Percentiles rank a stretch among this genome's conserved stretches.
These are phyloP conservation scores for Tetanocera ferruginea DNA, from an alignment of 2,888 invertebrate genomes.

Conservation along the genomic window DNA sequence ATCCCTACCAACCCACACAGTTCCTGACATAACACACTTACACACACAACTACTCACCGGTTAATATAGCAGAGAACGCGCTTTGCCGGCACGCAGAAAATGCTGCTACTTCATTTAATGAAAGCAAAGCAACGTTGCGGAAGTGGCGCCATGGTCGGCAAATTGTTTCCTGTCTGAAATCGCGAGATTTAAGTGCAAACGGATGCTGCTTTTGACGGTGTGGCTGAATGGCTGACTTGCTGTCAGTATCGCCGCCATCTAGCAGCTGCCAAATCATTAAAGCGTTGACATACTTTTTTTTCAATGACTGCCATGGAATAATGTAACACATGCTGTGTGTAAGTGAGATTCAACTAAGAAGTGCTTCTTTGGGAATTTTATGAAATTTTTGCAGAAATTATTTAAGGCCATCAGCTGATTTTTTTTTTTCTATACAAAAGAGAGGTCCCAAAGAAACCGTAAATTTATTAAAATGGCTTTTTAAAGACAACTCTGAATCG, in stretches of 20 bases:
- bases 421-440: too few species aligned
- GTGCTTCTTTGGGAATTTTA: too few species aligned
- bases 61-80: not conserved
- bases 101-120: slow-evolving; percentile 31
- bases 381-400: too few species aligned
- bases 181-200: slow-evolving; percentile 21
- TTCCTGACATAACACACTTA: not conserved
- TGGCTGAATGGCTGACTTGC: not conserved
- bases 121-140: slow-evolving; percentile 30
- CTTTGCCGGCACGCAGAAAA: not conserved
- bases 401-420: too few species aligned
- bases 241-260: too few species aligned
- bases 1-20: not conserved
- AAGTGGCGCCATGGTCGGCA: slow-evolving; percentile 29
- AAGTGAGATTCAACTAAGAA: not conserved
- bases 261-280: slow-evolving; percentile 3
- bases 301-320: not conserved
- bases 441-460: too few species aligned
- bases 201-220: slow-evolving; percentile 11
- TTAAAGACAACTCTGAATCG: too few species aligned
- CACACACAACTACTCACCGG: not conserved
- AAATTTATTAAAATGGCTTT: too few species aligned
- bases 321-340: not conserved
- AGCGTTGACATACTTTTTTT: slow-evolving; percentile 5
- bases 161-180: slow-evolving; percentile 30